These are phyloP conservation scores for Ectobius pallidus DNA, from an alignment of 2,888 invertebrate genomes.

Conservation along the genomic window DNA sequence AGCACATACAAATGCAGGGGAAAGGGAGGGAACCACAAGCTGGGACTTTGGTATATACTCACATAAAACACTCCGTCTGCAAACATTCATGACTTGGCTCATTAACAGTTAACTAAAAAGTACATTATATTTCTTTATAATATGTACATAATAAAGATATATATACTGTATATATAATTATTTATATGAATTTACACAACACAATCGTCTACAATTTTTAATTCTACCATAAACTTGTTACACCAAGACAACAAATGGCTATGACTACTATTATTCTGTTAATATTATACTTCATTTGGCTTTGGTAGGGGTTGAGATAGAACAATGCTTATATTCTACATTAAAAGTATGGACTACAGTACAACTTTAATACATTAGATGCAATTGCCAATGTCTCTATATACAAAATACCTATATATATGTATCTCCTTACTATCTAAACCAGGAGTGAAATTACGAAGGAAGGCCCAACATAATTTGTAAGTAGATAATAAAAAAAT, in stretches of 20 bases:
- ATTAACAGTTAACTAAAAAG: not conserved
- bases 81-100: conserved; percentile 8
- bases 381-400: not conserved
- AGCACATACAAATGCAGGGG: too few species aligned
- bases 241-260: conserved; percentile 18
- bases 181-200: not conserved
- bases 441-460: not conserved
- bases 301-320: conserved; percentile 13
- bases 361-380: not conserved
- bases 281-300: conserved; percentile 18
- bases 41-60: not conserved
- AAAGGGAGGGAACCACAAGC: too few species aligned
- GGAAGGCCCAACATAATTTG: conserved; percentile 21
- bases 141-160: not conserved
- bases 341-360: not conserved
- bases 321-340: not conserved
- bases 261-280: not conserved
- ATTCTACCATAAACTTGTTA: conserved; percentile 10
- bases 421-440: not conserved
- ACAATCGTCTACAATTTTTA: conserved; percentile 5
- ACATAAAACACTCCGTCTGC: not conserved
- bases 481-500: conserved; percentile 1
- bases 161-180: conserved; percentile 1
- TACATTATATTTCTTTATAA: too few species aligned
- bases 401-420: too few species aligned